Evolutionary conservation across 1,140 invertebrate genomes (phyloP), one percentile per base, ranked within the genome.

Genomic region (Conus betulinus): DNA sequence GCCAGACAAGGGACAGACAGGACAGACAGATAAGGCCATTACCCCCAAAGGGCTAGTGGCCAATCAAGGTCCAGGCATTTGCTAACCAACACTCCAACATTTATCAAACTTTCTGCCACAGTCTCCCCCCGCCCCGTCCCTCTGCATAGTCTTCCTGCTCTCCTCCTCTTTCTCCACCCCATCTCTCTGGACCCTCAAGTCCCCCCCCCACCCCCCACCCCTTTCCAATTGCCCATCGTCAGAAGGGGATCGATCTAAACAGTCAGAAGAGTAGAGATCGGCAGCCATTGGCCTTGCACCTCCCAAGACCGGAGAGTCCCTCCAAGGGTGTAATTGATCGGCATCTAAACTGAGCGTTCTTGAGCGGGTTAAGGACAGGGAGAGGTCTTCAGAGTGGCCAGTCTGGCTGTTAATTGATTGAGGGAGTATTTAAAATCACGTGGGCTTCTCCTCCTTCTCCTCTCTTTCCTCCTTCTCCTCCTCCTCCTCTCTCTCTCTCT

Each of bases 271-370:
- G 71, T 6, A 74, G 25, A 74, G 71, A 74, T 74, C 71, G 71
- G 71, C 71, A 74, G 71, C 71, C 71, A 74, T 74, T 74, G 71
- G 25, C 71, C 20, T 74, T 74, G 71, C 25, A n/a, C 25, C 71
- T 74, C 71, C 71, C 71, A 2, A 6, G 20, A 74, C 7, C 23
- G 71, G 71, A 74, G 71, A 74, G 71, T n/a, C 7, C 71, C 6
- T 74, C 71, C 3, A 74, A 6, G 71, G 17, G 17, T 8, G 23
- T 74, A 74, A 74, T 74, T 74, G 71, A 74, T 74, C 71, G 71
- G 15, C 71, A n/a, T 74, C 71, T 74, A 74, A 74, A 74, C 20
- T 74, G 71, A 8, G 71, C 71, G 25, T n/a, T 74, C 25, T 1
- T 1, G 71, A n/a, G 25, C 71, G 25, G 8, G 20, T 39, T 39